These are phyloP conservation scores for Watsonalla binaria DNA, from an alignment of 2,888 invertebrate species.

Conservation along the genomic window DNA sequence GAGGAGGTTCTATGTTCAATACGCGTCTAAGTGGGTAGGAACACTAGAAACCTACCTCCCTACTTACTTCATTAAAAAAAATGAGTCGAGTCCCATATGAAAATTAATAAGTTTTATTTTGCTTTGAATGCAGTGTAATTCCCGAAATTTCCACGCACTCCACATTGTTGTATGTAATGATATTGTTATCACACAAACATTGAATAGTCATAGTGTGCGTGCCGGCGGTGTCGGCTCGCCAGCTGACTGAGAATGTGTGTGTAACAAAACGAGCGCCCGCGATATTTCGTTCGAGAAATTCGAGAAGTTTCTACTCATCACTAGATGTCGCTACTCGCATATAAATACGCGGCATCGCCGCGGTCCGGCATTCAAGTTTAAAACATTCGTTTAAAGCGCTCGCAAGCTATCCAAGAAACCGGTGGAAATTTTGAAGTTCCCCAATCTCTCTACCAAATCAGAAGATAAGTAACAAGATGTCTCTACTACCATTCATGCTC, in stretches of 20 bases:
- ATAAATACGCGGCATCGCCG: constrained; percentile 28
- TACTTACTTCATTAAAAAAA: no score
- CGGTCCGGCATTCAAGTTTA: constrained; percentile 19
- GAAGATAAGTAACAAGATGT: constrained; percentile 28
- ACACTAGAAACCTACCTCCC: no score
- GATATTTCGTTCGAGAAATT: constrained; percentile 4
- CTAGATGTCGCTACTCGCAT: constrained; percentile 43
- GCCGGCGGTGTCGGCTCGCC: no score
- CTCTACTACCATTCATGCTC: constrained; percentile 42
- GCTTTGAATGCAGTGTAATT: no score
- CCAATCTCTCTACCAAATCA: neutral
- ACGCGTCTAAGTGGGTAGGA: no score
- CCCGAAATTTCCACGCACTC: no score
- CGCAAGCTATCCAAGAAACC: constrained; percentile 8
- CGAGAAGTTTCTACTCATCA: constrained; percentile 32
- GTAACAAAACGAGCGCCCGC: constrained; percentile 5
- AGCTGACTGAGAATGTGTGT: constrained; percentile 8
- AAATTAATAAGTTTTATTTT: no score
- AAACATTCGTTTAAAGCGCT: constrained; percentile 23
- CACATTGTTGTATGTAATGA: no score
- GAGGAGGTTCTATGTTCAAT: no score
- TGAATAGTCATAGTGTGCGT: no score
- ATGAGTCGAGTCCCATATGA: no score
- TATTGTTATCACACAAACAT: no score
- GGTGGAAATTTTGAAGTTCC: neutral